phyloP scores from a whole-genome alignment of 1,140 invertebrate species.

The Drosophila mauritiana region DNA sequence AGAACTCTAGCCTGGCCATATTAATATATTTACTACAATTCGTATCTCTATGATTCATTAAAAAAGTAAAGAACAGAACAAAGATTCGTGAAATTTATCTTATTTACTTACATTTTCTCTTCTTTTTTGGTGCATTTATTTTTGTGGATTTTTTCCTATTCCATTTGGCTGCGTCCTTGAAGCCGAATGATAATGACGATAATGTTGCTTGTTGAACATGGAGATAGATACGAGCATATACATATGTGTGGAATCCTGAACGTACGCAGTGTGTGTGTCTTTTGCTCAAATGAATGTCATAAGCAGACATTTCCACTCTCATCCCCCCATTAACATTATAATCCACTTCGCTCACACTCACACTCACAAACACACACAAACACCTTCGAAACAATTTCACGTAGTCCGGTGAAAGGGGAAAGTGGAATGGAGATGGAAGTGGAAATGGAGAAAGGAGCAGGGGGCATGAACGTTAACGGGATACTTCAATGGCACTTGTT shows the following conservation, averaged over 20 bases:
- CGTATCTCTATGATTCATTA: too few relatives aligned
- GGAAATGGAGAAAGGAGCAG: neutral
- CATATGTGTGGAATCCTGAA: neutral
- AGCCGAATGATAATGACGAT: constrained; percentile 64
- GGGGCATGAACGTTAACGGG: constrained; percentile 17
- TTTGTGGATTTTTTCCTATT: constrained; percentile 11
- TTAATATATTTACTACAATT: too few relatives aligned
- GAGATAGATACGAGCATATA: constrained; percentile 13
- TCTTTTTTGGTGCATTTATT: neutral
- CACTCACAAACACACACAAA: constrained; percentile 5
- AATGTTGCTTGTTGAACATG: constrained; percentile 58
- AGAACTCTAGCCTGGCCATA: too few relatives aligned
- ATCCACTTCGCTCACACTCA: constrained; percentile 28
- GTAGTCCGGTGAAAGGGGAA: constrained; percentile 9
- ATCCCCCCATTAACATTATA: constrained; percentile 43
- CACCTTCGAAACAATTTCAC: constrained; percentile 47
- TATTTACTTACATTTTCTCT: neutral
- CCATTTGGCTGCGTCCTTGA: constrained; percentile 29
- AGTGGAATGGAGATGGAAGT: neutral
- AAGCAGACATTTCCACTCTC: constrained; percentile 56
- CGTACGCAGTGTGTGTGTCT: constrained; percentile 7
- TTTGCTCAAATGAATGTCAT: constrained; percentile 69
- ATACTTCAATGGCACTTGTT: constrained; percentile 61
- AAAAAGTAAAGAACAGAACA: too few relatives aligned
- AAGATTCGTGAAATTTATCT: neutral